phyloP scores from a whole-genome alignment of 1,140 invertebrate species.

The Scaptomyza pallida region DNA sequence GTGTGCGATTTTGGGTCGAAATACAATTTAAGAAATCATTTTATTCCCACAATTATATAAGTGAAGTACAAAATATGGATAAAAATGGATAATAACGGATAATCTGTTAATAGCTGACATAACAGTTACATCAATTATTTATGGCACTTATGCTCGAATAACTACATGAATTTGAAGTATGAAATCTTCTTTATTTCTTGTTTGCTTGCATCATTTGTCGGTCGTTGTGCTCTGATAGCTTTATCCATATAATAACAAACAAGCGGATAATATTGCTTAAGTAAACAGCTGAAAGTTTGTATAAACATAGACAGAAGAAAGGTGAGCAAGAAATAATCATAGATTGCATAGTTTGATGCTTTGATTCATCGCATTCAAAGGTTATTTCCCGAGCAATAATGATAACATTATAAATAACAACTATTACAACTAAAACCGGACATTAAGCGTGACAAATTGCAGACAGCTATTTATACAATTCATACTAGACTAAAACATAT shows the following conservation, averaged over 20 bases:
- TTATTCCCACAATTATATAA: not conserved
- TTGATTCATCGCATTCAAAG: not conserved
- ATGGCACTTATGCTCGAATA: not conserved
- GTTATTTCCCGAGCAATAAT: not conserved
- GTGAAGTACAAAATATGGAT: not conserved
- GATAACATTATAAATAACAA: not conserved
- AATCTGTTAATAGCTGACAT: not conserved
- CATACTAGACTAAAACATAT: no score
- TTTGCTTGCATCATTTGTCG: not conserved
- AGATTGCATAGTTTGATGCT: not conserved
- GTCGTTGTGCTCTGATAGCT: not conserved
- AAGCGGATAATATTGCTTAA: constrained; percentile 1
- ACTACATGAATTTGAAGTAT: not conserved
- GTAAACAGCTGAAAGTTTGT: not conserved
- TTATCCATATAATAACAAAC: not conserved
- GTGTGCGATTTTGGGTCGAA: no score
- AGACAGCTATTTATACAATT: not conserved
- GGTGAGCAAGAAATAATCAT: not conserved
- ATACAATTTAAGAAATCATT: not conserved
- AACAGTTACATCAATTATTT: not conserved
- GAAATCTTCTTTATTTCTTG: not conserved
- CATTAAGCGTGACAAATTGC: constrained; percentile 3
- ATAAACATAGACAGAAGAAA: not conserved
- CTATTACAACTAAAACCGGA: not conserved
- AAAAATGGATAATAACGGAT: not conserved